Evolutionary conservation across 2,888 invertebrate genomes (phyloP).

Genomic region (Dynastes grantii): DNA sequence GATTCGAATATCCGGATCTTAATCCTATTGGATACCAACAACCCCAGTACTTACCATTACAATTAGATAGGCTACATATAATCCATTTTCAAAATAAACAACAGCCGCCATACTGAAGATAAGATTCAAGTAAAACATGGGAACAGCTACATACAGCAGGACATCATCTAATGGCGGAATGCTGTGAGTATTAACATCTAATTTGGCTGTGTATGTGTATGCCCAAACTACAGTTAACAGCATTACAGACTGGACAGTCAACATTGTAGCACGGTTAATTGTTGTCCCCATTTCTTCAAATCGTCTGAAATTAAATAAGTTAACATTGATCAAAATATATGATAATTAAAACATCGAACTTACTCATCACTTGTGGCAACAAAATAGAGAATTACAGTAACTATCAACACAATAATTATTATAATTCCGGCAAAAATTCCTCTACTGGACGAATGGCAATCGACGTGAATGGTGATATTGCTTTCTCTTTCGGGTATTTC

Average conservation of each 20-base stretch:
- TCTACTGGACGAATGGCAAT: conserved; percentile 84
- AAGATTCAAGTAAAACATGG: conserved; percentile 82
- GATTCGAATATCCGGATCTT: too few relatives aligned
- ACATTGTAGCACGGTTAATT: conserved; percentile 73
- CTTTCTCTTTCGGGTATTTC: conserved; percentile 61
- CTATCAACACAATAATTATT: conserved; percentile 73
- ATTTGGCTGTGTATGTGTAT: conserved; percentile 76
- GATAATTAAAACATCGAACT: conserved; percentile 52
- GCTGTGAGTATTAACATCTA: conserved; percentile 79
- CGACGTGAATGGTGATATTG: conserved; percentile 77
- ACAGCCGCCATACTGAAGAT: conserved; percentile 81
- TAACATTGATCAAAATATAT: neutral
- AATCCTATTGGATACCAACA: too few relatives aligned
- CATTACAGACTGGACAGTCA: conserved; percentile 74
- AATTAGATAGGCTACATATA: conserved; percentile 61
- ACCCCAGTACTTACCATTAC: conserved; percentile 27
- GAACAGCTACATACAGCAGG: conserved; percentile 80
- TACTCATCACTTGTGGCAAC: conserved; percentile 74
- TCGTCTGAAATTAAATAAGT: conserved; percentile 67
- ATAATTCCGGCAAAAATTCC: conserved; percentile 80
- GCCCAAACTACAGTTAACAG: conserved; percentile 75
- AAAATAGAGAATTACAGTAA: conserved; percentile 77
- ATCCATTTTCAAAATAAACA: conserved; percentile 70
- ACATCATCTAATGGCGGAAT: conserved; percentile 80
- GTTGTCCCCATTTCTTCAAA: conserved; percentile 72